These are phyloP conservation scores for Drosophila neonasuta DNA, from an alignment of 2,888 invertebrate genomes.

Conservation along the genomic window DNA sequence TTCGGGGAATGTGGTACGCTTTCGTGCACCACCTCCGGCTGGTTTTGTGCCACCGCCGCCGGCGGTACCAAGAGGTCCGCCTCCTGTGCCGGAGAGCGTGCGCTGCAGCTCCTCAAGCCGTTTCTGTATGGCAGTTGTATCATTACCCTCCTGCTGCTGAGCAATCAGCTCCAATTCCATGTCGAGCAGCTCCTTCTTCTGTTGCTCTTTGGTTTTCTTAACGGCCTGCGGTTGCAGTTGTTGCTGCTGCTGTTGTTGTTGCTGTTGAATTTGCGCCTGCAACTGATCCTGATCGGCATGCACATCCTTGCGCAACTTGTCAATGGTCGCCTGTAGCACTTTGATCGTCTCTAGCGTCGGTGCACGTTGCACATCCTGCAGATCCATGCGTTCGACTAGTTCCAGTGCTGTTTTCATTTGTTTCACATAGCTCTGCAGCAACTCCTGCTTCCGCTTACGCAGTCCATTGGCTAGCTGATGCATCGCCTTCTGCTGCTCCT, in stretches of 20 bases:
- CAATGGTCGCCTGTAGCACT: constrained; percentile 91
- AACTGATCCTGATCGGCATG: constrained; percentile 82
- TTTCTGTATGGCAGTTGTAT: constrained; percentile 91
- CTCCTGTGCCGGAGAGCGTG: constrained; percentile 65
- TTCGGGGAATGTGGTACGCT: constrained; percentile 78
- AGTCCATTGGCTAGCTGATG: constrained; percentile 90
- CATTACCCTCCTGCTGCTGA: constrained; percentile 93
- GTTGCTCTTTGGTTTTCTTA: constrained; percentile 89
- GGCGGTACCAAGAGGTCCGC: constrained; percentile 18
- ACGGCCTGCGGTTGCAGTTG: constrained; percentile 77
- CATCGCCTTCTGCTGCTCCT: constrained; percentile 89
- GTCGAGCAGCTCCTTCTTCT: constrained; percentile 94
- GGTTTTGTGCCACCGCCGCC: constrained; percentile 52
- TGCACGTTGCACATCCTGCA: constrained; percentile 88
- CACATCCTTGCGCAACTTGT: constrained; percentile 83
- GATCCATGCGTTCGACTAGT: constrained; percentile 89
- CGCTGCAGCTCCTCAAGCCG: constrained; percentile 88
- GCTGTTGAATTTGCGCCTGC: constrained; percentile 81
- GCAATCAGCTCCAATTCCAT: constrained; percentile 95
- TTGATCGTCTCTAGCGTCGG: constrained; percentile 91
- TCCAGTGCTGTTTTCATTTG: constrained; percentile 93
- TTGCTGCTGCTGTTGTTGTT: constrained; percentile 56
- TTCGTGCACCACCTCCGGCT: constrained; percentile 62
- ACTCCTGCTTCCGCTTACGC: constrained; percentile 91
- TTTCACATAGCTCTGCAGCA: constrained; percentile 94